phyloP scores from a whole-genome alignment of 2,113 vertebrate genomes.

The Melanerpes formicivorus region DNA sequence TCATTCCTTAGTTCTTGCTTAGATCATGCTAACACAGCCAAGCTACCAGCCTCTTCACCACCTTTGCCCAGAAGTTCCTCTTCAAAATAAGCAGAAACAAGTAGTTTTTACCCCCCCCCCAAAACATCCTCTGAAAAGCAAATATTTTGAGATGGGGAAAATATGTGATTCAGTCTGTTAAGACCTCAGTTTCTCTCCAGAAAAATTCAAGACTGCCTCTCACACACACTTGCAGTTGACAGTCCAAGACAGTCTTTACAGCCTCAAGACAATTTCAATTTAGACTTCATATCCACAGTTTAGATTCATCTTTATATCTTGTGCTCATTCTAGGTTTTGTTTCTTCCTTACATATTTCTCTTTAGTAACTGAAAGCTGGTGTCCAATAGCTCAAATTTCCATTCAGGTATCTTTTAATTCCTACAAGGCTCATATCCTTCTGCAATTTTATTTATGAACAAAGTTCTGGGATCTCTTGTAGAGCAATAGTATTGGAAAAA shows the following conservation, averaged over 20 bases:
- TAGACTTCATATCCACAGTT: background rate
- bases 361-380: background rate
- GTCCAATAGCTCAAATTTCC: background rate
- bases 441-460: background rate
- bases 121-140: conserved; percentile 1
- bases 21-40: conserved; percentile 2
- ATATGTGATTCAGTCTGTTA: background rate
- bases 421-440: background rate
- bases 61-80: conserved; percentile 6
- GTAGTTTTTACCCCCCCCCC: background rate
- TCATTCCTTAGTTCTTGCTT: conserved; percentile 46
- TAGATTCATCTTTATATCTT: background rate
- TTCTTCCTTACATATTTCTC: background rate
- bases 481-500: background rate
- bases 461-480: background rate
- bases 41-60: conserved; percentile 30
- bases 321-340: background rate
- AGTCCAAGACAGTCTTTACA: background rate
- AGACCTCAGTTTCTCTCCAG: background rate
- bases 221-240: background rate
- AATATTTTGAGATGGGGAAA: background rate
- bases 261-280: background rate
- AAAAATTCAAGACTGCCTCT: background rate
- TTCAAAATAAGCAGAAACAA: conserved; percentile 36
- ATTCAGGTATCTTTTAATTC: background rate